Evolutionary conservation across 2,888 invertebrate genomes (phyloP).

Genomic region (Amphipyra berbera): DNA sequence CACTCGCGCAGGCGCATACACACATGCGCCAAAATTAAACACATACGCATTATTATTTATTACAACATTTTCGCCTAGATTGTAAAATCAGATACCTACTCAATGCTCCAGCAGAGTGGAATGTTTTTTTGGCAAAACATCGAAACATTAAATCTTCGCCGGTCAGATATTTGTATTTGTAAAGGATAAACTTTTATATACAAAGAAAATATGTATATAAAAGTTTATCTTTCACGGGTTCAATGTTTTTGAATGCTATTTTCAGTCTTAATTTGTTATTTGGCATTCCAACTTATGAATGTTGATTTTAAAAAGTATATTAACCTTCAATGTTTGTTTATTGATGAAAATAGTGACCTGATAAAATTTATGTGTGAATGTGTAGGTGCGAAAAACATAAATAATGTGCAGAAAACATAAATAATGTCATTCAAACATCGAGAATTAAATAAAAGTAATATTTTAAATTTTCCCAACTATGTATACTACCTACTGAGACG

Average conservation of each 20-base stretch:
- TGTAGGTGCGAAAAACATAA: too few relatives aligned
- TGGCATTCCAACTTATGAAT: constrained; percentile 24
- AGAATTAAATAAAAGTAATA: constrained; percentile 16
- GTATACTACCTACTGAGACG: background rate
- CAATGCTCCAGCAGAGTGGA: constrained; percentile 64
- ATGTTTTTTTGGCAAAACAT: constrained; percentile 77
- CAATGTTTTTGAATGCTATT: constrained; percentile 39
- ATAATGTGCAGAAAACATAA: constrained; percentile 9
- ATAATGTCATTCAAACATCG: constrained; percentile 17
- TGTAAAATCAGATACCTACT: constrained; percentile 75
- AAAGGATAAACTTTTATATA: constrained; percentile 38
- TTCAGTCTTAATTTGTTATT: constrained; percentile 40
- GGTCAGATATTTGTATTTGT: constrained; percentile 54
- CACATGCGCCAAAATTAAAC: constrained; percentile 71
- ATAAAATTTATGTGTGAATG: constrained; percentile 11
- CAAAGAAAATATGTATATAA: constrained; percentile 27
- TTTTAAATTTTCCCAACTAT: background rate
- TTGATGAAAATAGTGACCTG: constrained; percentile 18
- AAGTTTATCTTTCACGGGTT: constrained; percentile 30
- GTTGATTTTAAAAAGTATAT: constrained; percentile 22
- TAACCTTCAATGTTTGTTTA: constrained; percentile 50
- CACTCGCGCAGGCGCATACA: constrained; percentile 55
- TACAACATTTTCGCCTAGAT: constrained; percentile 77
- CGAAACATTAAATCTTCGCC: constrained; percentile 61
- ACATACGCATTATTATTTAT: constrained; percentile 84